Conservation (phyloP, 1,140 invertebrate species). For the Drosophila neocordata region DNA sequence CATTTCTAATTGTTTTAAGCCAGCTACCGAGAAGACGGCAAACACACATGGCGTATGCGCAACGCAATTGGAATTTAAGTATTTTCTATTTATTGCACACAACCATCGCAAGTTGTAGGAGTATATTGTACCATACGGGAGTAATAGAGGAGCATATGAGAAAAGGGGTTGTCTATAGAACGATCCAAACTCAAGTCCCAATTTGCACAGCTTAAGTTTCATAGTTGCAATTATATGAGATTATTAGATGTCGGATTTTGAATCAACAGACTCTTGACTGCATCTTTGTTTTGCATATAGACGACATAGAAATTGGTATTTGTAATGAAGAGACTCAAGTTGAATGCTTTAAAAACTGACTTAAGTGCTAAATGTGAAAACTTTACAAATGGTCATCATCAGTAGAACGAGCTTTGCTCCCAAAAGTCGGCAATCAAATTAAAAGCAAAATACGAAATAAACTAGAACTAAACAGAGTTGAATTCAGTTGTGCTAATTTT, state of each 20-base stretch:
- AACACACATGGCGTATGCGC: constrained; percentile 61
- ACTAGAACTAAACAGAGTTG: not conserved
- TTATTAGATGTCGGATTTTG: constrained; percentile 43
- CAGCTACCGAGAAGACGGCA: constrained; percentile 2
- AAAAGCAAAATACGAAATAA: not conserved
- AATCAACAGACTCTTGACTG: not conserved
- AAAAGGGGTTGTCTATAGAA: constrained; percentile 10
- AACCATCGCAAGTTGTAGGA: not conserved
- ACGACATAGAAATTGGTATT: constrained; percentile 14
- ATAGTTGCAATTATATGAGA: constrained; percentile 66
- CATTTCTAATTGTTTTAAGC: constrained; percentile 81
- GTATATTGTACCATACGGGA: not conserved
- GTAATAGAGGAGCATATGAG: too few relatives aligned
- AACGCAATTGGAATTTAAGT: constrained; percentile 68
- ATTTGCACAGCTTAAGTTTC: constrained; percentile 59
- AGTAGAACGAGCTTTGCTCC: too few relatives aligned
- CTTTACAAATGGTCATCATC: not conserved
- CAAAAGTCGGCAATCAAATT: not conserved
- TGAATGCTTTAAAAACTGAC: not conserved
- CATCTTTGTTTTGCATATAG: too few relatives aligned
- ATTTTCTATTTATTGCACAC: constrained; percentile 69
- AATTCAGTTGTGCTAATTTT: constrained; percentile 26
- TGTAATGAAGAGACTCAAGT: not conserved
- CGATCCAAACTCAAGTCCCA: constrained; percentile 32
- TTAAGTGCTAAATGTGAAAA: not conserved